These are phyloP conservation scores for Porites lobata DNA, from an alignment of 92 coral and sea anemone species.

Conservation along the genomic window DNA sequence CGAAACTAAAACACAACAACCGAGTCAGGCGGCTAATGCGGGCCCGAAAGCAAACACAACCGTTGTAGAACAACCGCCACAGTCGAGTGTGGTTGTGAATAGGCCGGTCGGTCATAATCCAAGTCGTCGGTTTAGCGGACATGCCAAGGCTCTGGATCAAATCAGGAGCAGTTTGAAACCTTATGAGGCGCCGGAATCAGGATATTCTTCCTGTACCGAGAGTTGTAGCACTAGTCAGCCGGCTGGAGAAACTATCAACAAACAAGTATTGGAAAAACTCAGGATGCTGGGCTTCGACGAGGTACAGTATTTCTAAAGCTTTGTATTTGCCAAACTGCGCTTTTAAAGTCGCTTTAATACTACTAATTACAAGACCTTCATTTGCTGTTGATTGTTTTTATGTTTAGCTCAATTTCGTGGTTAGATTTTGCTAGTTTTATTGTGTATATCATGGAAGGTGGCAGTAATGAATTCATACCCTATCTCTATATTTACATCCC, in stretches of 20 bases:
- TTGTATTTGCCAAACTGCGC: background rate
- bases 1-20: conserved; percentile 45
- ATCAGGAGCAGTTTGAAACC: conserved; percentile 88
- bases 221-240: conserved; percentile 45
- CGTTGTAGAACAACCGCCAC: conserved; percentile 41
- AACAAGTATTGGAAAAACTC: conserved; percentile 79
- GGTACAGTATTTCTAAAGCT: conserved; percentile 23
- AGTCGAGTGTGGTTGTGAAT: conserved; percentile 31
- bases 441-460: background rate
- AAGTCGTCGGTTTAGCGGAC: conserved; percentile 73
- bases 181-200: conserved; percentile 85
- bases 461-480: conserved; percentile 10
- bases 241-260: conserved; percentile 72
- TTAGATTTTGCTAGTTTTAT: background rate
- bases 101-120: conserved; percentile 42
- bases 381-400: background rate
- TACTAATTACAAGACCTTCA: background rate
- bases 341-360: background rate
- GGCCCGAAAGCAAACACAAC: conserved; percentile 24
- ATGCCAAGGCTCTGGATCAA: conserved; percentile 82
- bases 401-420: background rate
- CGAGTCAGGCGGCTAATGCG: conserved; percentile 1
- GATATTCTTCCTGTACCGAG: conserved; percentile 90
- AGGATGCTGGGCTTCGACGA: conserved; percentile 83
- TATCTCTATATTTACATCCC: conserved; percentile 15